Percentiles rank a stretch among this genome's conserved stretches.
Conservation (phyloP, 2,888 invertebrate species). For the Lithosia quadra region DNA sequence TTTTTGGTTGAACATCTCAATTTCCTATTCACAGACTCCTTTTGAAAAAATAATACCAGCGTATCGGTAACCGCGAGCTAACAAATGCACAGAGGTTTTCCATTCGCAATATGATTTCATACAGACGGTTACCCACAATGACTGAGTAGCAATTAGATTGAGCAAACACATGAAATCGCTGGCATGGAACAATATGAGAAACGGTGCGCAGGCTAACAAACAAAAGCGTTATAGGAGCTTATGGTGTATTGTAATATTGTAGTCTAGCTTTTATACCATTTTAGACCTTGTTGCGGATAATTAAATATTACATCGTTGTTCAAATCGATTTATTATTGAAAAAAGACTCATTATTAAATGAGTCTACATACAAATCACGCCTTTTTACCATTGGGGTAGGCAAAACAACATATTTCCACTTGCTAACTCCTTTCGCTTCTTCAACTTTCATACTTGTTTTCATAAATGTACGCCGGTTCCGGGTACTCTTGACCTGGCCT, state of each 20-base stretch:
- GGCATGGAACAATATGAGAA: slow-evolving; percentile 81
- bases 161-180: slow-evolving; percentile 81
- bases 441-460: too few species aligned
- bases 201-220: slow-evolving; percentile 74
- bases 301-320: slow-evolving; percentile 34
- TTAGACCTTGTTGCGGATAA: slow-evolving; percentile 33
- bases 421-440: too few species aligned
- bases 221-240: slow-evolving; percentile 67
- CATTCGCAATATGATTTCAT: slow-evolving; percentile 75
- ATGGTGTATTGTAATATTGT: slow-evolving; percentile 46
- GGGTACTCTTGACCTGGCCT: too few species aligned
- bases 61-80: slow-evolving; percentile 50
- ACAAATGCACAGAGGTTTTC: slow-evolving; percentile 57
- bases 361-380: too few species aligned
- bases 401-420: too few species aligned
- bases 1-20: not conserved
- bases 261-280: slow-evolving; percentile 35
- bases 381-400: too few species aligned
- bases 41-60: slow-evolving; percentile 51
- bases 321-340: too few species aligned
- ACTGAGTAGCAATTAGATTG: slow-evolving; percentile 85
- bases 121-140: slow-evolving; percentile 75
- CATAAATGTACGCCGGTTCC: too few species aligned
- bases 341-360: not conserved
- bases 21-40: not conserved